Evolutionary conservation across 2,888 invertebrate species (phyloP).

Genomic region (Lottia gigantea): DNA sequence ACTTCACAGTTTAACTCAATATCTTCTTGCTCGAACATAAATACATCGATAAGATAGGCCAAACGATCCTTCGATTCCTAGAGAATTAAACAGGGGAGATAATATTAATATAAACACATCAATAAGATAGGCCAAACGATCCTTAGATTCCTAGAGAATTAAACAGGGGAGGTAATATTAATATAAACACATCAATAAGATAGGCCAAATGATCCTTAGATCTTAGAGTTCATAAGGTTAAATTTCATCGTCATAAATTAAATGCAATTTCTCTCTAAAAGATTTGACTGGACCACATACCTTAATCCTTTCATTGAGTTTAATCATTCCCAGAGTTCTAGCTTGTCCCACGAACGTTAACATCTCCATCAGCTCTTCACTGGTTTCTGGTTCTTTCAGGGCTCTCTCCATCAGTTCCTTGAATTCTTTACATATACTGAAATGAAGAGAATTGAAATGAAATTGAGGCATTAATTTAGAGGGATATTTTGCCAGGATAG

Average conservation of each 20-base stretch:
- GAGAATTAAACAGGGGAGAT: background rate
- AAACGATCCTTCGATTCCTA: conserved; percentile 63
- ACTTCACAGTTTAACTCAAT: conserved; percentile 83
- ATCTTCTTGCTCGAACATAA: conserved; percentile 80
- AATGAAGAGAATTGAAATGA: conserved; percentile 30
- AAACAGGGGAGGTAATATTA: background rate
- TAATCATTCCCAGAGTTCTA: conserved; percentile 78
- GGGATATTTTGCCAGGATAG: no score
- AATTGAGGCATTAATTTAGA: no score
- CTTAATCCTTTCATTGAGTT: conserved; percentile 78
- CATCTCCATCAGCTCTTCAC: conserved; percentile 84
- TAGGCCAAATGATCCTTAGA: conserved; percentile 35
- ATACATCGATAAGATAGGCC: conserved; percentile 78
- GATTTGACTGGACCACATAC: conserved; percentile 32
- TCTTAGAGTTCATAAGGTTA: no score
- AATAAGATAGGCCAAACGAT: conserved; percentile 72
- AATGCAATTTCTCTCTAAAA: no score
- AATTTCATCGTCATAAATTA: no score
- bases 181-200: no score
- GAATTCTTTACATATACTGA: conserved; percentile 74
- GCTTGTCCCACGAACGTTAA: conserved; percentile 85
- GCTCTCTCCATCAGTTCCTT: conserved; percentile 78
- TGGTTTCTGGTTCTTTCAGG: conserved; percentile 79
- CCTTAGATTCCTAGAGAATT: conserved; percentile 53
- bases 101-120: conserved; percentile 79